Conservation (phyloP, 2,113 vertebrate species). For the Rhadina sibilatrix region DNA sequence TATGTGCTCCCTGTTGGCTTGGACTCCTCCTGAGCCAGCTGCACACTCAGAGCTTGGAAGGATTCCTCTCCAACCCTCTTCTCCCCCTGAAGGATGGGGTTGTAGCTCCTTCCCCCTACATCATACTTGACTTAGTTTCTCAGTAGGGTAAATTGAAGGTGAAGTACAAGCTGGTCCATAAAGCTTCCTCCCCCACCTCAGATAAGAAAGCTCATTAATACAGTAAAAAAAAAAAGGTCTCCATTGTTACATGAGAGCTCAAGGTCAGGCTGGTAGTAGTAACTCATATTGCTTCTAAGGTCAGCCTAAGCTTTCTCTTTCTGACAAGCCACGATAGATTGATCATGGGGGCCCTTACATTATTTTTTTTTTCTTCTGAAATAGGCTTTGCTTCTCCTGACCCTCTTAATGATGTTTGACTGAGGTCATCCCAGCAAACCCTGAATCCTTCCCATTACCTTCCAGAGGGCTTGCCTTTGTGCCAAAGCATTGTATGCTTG, state of each 20-base stretch:
- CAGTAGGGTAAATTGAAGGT: slow-evolving; percentile 1
- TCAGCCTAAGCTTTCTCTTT: slow-evolving; percentile 58
- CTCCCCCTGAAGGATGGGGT: background rate
- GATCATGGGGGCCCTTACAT: slow-evolving; percentile 51
- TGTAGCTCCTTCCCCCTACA: background rate
- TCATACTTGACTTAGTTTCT: background rate
- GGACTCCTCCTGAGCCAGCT: background rate
- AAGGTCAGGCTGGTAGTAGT: slow-evolving; percentile 67
- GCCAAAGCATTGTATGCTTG: slow-evolving; percentile 36
- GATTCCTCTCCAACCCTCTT: background rate
- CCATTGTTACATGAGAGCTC: slow-evolving; percentile 61
- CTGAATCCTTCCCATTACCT: slow-evolving; percentile 62
- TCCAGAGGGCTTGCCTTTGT: slow-evolving; percentile 51
- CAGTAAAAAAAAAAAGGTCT: slow-evolving; percentile 34
- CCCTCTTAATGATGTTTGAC: slow-evolving; percentile 68
- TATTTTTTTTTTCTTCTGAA: slow-evolving; percentile 42
- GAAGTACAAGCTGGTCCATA: slow-evolving; percentile 15
- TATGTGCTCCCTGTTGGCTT: background rate
- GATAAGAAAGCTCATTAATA: slow-evolving; percentile 62
- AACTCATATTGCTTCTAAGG: slow-evolving; percentile 71
- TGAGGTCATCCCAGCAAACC: slow-evolving; percentile 64
- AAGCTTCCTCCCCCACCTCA: slow-evolving; percentile 42
- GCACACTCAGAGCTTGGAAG: background rate
- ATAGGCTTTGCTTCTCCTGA: slow-evolving; percentile 65
- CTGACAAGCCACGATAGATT: slow-evolving; percentile 66